These are phyloP conservation scores for Pardosa pseudoannulata DNA, from an alignment of 2,888 invertebrate genomes.

Conservation along the genomic window DNA sequence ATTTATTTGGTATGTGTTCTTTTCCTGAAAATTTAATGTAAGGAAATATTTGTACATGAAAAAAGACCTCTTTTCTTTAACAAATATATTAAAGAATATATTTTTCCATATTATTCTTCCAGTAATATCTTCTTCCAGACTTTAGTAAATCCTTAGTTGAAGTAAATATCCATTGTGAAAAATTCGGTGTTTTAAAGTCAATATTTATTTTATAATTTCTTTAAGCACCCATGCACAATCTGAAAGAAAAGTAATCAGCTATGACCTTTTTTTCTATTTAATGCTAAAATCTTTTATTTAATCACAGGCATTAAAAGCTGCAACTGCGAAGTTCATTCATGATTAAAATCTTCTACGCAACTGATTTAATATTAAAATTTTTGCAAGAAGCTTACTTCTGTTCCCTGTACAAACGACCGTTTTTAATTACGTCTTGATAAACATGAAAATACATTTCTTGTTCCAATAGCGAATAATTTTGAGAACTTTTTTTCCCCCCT, in stretches of 20 bases:
- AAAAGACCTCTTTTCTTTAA: no score
- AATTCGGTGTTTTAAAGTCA: not conserved
- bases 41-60: no score
- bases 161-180: no score
- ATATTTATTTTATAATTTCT: not conserved
- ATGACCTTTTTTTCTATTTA: not conserved
- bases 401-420: not conserved
- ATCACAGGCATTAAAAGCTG: not conserved
- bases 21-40: no score
- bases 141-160: no score
- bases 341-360: not conserved
- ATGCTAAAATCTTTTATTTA: not conserved
- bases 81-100: no score
- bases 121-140: no score
- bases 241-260: not conserved
- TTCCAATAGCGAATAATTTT: not conserved
- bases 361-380: not conserved
- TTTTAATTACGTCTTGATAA: slow-evolving; percentile 1
- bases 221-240: not conserved
- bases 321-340: not conserved
- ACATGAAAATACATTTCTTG: not conserved
- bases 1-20: no score
- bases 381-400: not conserved
- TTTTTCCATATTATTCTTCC: no score
- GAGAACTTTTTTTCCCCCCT: not conserved